Percentiles rank a stretch among this genome's conserved stretches.
Conservation (phyloP, 2,888 invertebrate species). For the Hypselothyrea guttata region DNA sequence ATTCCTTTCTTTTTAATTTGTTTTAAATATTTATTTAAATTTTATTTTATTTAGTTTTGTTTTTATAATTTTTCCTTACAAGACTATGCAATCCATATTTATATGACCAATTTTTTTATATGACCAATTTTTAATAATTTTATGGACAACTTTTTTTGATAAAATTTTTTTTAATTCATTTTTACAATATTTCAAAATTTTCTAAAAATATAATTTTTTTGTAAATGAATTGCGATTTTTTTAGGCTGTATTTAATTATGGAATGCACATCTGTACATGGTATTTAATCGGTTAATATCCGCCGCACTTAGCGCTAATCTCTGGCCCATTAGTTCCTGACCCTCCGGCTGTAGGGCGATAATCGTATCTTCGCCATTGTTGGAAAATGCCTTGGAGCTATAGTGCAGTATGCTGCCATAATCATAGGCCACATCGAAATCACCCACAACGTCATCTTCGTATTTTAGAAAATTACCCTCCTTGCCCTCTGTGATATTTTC, state of each 20-base stretch:
- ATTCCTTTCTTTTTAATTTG: too few relatives aligned
- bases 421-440: conserved; percentile 88
- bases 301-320: conserved; percentile 40
- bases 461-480: conserved; percentile 87
- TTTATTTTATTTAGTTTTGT: too few relatives aligned
- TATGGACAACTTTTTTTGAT: too few relatives aligned
- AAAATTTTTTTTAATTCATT: too few relatives aligned
- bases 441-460: conserved; percentile 83
- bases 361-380: conserved; percentile 88
- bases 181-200: too few relatives aligned
- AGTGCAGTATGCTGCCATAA: conserved; percentile 91
- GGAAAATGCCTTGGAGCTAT: conserved; percentile 88
- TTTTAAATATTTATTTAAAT: too few relatives aligned
- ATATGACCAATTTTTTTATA: too few relatives aligned
- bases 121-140: too few relatives aligned
- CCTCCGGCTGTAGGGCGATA: conserved; percentile 81
- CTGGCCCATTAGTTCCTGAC: conserved; percentile 57
- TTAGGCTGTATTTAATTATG: conserved; percentile 5
- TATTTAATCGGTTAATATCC: conserved; percentile 60
- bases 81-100: too few relatives aligned
- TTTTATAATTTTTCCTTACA: too few relatives aligned
- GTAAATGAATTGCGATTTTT: too few relatives aligned
- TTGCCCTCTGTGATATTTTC: conserved; percentile 83
- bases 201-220: too few relatives aligned
- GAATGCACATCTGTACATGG: conserved; percentile 63